These are phyloP conservation scores for Thalassarche chlororhynchos DNA, from an alignment of 2,113 vertebrate genomes.

Conservation along the genomic window DNA sequence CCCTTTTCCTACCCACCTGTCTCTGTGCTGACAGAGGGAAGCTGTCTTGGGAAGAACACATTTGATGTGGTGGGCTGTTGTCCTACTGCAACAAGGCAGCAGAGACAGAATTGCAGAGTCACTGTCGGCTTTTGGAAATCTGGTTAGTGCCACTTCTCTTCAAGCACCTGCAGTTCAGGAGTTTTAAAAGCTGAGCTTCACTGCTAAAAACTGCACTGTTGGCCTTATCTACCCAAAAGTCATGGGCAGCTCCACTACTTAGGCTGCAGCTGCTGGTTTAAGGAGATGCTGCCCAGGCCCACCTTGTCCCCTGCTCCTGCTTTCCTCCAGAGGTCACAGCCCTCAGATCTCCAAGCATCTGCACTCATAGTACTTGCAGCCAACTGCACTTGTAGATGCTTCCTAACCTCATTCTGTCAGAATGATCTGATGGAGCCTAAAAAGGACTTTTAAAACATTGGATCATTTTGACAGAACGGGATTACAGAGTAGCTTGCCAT, in stretches of 20 bases:
- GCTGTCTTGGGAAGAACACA: background rate
- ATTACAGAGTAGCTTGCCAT: background rate
- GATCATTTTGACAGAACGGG: background rate
- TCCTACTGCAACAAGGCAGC: background rate
- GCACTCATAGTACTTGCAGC: background rate
- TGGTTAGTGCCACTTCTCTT: background rate
- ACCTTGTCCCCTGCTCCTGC: background rate
- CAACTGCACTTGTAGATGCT: background rate
- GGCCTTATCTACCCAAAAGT: background rate
- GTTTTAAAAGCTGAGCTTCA: background rate
- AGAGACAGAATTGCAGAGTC: background rate
- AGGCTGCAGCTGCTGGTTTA: background rate
- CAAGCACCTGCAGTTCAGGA: background rate
- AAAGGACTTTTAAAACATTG: background rate
- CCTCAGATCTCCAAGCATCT: background rate
- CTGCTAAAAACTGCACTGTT: background rate
- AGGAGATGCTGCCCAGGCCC: background rate
- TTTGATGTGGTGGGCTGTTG: background rate
- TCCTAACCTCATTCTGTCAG: conserved; percentile 43
- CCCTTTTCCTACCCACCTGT: background rate
- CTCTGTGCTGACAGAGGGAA: background rate
- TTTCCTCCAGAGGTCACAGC: background rate
- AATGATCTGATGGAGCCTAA: background rate
- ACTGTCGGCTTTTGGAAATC: background rate
- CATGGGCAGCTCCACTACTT: background rate